Evolutionary conservation across 1,140 invertebrate species (phyloP), one percentile per base, ranked within the genome.

Genomic region (Glomeris maerens): DNA sequence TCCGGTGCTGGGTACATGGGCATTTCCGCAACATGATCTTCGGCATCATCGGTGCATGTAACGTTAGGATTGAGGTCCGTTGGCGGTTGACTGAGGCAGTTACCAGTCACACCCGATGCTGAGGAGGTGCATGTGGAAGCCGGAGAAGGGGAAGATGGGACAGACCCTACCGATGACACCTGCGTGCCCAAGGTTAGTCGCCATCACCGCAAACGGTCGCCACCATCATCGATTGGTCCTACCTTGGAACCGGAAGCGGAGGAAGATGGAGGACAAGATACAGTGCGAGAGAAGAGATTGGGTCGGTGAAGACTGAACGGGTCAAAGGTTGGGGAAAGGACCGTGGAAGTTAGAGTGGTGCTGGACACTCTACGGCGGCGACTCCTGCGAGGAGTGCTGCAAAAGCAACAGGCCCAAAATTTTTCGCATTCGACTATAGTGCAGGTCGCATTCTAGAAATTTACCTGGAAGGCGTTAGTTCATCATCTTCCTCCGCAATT

Each of bases 61-160:
- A 53, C 45, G 39, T 28, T 27, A 38, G 23, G 27, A 21, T 38
- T 13, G 39, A 50, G 20, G 42, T 51, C 45, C 54, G 41, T 36
- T 28, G 42, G 51, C 40, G 53, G 52, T 27, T 39, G 53, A 13
- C 38, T 49, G 42, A 52, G 50, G 31, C 49, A 45, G 36, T 45
- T 13, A 42, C 45, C 21, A 17, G 26, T 14, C 26, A 44, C 44
- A 26, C 51, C 25, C 45, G 52, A 42, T 50, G 52, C 17, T 39
- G 52, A 10, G 45, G 41, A 36, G 29, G 47, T 46, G 38, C 49
- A 26, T 49, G 47, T 38, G 47, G 50, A 22, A 50, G 54, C 69
- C 55, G 65, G 70, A 50, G 59, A 66, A 56, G 63, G 72, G 44
- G 66, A 64, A 59, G 23, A 50, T 55, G 42, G 60, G 62, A 59